Evolutionary conservation across 37 sponge, comb jelly and placozoan genomes (phyloP).

Genomic region (Theonella swinhoei): DNA sequence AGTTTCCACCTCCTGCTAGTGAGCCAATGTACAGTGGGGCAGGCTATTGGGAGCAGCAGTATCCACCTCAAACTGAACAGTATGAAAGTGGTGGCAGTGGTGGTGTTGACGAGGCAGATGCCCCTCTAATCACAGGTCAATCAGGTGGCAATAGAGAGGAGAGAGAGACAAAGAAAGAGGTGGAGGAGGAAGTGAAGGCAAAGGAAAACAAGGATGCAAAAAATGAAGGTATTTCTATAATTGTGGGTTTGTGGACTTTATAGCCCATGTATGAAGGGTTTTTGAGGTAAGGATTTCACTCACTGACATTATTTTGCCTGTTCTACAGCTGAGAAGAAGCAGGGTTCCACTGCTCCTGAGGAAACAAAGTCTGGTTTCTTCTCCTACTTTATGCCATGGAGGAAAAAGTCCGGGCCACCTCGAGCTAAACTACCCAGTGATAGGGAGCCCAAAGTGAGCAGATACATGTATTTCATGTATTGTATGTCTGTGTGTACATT

Average conservation of each 20-base stretch:
- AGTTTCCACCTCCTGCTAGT: no score
- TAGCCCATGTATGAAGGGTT: no score
- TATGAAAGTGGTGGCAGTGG: no score
- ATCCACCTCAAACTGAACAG: no score
- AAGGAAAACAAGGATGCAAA: neutral
- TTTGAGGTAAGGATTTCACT: no score
- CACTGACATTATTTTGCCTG: no score
- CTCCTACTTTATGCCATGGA: neutral
- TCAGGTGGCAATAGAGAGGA: neutral
- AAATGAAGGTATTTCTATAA: neutral
- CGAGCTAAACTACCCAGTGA: neutral
- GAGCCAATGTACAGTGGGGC: neutral
- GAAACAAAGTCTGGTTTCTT: neutral
- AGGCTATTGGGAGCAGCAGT: neutral
- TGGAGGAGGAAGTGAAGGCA: neutral
- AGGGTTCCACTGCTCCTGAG: no score
- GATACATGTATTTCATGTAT: neutral
- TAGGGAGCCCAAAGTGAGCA: neutral
- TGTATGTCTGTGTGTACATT: neutral
- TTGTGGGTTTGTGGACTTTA: no score
- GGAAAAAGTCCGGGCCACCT: neutral
- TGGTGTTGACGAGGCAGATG: no score
- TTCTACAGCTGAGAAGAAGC: no score
- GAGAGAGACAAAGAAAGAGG: conserved; percentile 2
- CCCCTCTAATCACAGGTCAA: neutral